These are phyloP conservation scores for Poeciliopsis prolifica DNA, from an alignment of 2,113 vertebrate genomes.

Conservation along the genomic window DNA sequence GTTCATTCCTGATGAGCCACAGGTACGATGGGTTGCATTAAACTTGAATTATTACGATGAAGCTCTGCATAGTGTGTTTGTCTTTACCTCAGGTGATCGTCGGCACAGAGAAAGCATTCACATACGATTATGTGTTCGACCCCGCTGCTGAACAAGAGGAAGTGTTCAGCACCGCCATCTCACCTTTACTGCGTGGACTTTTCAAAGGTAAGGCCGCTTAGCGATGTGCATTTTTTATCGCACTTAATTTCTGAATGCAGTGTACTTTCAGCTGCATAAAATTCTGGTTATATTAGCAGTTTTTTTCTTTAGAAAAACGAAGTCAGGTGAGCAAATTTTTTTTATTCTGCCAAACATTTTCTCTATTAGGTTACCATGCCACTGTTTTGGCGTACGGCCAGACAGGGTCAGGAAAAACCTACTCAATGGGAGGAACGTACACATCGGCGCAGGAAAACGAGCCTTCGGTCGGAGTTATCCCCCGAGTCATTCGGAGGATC, in stretches of 20 bases:
- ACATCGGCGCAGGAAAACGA: constrained; percentile 89
- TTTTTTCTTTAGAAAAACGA: background rate
- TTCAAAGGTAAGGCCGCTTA: constrained; percentile 87
- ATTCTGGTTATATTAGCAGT: background rate
- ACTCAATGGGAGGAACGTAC: constrained; percentile 95
- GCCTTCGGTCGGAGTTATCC: constrained; percentile 89
- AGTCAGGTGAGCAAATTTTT: background rate
- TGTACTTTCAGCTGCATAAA: background rate
- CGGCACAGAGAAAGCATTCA: constrained; percentile 90
- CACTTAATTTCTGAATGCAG: background rate
- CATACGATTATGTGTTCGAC: constrained; percentile 95
- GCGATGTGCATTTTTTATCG: background rate
- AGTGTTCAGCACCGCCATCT: constrained; percentile 86
- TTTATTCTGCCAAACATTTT: background rate
- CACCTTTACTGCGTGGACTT: constrained; percentile 86
- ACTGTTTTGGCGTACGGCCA: constrained; percentile 96
- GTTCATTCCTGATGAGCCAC: constrained; percentile 88
- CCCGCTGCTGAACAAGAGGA: constrained; percentile 92
- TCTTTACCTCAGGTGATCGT: constrained; percentile 85
- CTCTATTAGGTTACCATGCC: constrained; percentile 89
- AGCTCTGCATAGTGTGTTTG: background rate
- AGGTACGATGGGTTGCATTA: constrained; percentile 74
- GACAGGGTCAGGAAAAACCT: constrained; percentile 96
- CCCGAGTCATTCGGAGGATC: constrained; percentile 87
- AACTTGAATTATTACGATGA: background rate